Percentiles rank a stretch among this genome's conserved stretches.
Evolutionary conservation across 2,797 vertebrate species (phyloP).

Genomic region (Novumbra hubbsi): DNA sequence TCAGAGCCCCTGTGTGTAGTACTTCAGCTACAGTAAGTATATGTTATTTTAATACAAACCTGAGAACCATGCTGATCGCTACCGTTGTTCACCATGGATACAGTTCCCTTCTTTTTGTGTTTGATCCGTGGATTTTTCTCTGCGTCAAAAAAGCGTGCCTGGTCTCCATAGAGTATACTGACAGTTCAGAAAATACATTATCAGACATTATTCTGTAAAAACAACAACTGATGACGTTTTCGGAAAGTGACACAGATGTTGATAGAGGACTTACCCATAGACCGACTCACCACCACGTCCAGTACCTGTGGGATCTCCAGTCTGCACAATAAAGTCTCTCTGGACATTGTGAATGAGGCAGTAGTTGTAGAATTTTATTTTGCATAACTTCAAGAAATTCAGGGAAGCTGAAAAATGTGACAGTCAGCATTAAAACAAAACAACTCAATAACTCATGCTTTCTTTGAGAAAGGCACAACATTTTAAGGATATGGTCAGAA

Average conservation of each 20-base stretch:
- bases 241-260: neutral
- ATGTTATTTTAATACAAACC: constrained; percentile 63
- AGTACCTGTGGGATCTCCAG: constrained; percentile 91
- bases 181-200: constrained; percentile 19
- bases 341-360: constrained; percentile 96
- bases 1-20: too few relatives aligned
- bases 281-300: constrained; percentile 93
- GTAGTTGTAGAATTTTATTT: constrained; percentile 97
- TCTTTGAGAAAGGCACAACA: too few relatives aligned
- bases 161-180: constrained; percentile 94
- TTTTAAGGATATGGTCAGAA: neutral
- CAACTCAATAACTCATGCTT: neutral
- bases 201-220: neutral
- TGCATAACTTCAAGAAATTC: constrained; percentile 97
- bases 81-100: constrained; percentile 98
- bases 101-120: constrained; percentile 91
- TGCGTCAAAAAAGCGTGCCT: constrained; percentile 90
- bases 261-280: constrained; percentile 79
- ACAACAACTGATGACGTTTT: neutral
- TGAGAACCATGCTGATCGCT: constrained; percentile 92
- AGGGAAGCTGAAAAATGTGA: constrained; percentile 78
- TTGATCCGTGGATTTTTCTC: constrained; percentile 95
- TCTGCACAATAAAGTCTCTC: constrained; percentile 96
- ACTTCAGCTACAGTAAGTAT: too few relatives aligned
- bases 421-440: neutral